These are phyloP conservation scores for Geococcyx californianus DNA, from an alignment of 2,113 vertebrate genomes.

Conservation along the genomic window DNA sequence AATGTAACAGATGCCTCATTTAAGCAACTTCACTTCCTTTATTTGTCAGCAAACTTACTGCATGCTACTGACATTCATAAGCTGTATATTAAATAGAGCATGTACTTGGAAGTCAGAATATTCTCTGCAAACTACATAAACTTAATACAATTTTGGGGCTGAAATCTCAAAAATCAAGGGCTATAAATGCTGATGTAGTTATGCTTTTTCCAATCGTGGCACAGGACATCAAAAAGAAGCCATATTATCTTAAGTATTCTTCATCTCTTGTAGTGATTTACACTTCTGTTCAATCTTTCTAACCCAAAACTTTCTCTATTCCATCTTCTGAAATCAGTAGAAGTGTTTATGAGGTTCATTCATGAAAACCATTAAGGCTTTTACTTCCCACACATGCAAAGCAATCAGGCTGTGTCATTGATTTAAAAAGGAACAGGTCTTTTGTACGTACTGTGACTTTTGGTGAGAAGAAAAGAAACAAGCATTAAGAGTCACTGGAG, in stretches of 20 bases:
- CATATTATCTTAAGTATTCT: neutral
- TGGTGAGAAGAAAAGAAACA: neutral
- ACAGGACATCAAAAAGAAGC: neutral
- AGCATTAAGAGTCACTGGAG: neutral
- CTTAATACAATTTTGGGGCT: neutral
- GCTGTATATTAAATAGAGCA: neutral
- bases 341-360: neutral
- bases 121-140: neutral
- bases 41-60: neutral
- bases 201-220: neutral
- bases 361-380: neutral
- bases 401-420: neutral
- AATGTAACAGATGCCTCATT: slow-evolving; percentile 13
- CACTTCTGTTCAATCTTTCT: neutral
- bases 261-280: neutral
- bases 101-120: neutral
- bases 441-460: neutral
- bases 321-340: neutral
- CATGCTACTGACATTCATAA: slow-evolving; percentile 16
- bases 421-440: neutral
- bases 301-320: neutral
- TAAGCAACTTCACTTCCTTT: slow-evolving; percentile 2
- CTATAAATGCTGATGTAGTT: neutral
- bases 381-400: neutral
- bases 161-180: neutral